phyloP scores from a whole-genome alignment of 2,113 vertebrate species.

The Oryzias woworae region DNA sequence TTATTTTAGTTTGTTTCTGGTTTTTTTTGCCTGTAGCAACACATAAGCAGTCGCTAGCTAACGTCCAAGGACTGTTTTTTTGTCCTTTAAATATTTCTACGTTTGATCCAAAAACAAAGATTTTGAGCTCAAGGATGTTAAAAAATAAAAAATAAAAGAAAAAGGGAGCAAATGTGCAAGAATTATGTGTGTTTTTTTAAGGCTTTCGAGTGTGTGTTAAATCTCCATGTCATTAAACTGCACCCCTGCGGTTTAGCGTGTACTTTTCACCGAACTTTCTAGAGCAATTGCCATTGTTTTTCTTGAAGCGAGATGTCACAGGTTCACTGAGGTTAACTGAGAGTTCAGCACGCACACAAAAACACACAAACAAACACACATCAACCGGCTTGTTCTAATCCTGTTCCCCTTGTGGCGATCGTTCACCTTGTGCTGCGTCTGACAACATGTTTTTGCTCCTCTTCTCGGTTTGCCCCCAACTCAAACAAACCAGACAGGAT shows the following conservation, averaged over 20 bases:
- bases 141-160: background rate
- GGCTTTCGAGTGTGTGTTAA: conserved; percentile 5
- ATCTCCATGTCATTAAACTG: conserved; percentile 3
- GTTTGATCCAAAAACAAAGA: conserved; percentile 33
- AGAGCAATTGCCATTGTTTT: conserved; percentile 30
- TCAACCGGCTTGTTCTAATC: background rate
- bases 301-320: conserved; percentile 26
- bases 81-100: conserved; percentile 11
- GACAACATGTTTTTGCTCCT: conserved; percentile 34
- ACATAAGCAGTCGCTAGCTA: conserved; percentile 10
- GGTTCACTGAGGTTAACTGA: conserved; percentile 38
- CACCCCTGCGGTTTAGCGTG: conserved; percentile 10
- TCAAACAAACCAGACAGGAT: background rate
- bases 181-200: background rate
- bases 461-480: conserved; percentile 14
- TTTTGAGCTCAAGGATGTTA: conserved; percentile 10
- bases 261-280: conserved; percentile 27
- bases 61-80: conserved; percentile 12
- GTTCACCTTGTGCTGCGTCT: conserved; percentile 20
- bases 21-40: too few species aligned
- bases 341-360: conserved; percentile 23
- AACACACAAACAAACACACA: background rate
- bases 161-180: background rate
- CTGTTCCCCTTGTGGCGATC: conserved; percentile 5
- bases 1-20: too few species aligned